A percentile compares a stretch with the other conserved stretches of the same genome.
Conservation (phyloP, 2,797 vertebrate species). For the Hippocampus kuda region DNA sequence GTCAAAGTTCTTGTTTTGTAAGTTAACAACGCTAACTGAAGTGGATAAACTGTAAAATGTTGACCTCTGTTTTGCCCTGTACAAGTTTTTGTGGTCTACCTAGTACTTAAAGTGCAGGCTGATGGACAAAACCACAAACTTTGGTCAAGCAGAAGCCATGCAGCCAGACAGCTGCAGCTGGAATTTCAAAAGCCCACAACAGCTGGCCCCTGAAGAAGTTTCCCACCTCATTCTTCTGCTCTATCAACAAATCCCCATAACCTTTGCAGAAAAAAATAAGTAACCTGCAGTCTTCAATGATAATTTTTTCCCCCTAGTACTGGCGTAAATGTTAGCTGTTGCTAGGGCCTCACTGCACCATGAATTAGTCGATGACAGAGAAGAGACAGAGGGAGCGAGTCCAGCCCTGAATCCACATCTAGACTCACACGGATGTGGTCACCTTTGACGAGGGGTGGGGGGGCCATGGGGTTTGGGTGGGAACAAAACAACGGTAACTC, state of each 20-base stretch:
- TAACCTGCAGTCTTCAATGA: slow-evolving; percentile 39
- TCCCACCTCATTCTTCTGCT: slow-evolving; percentile 44
- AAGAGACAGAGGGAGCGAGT: slow-evolving; percentile 18
- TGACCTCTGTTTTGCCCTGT: background rate
- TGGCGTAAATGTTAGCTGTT: slow-evolving; percentile 63
- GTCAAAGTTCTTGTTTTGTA: too few relatives aligned
- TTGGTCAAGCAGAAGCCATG: background rate
- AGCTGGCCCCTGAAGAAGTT: slow-evolving; percentile 33
- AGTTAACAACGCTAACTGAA: too few relatives aligned
- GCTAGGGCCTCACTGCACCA: slow-evolving; percentile 50
- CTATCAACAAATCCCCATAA: slow-evolving; percentile 51
- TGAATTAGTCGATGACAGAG: slow-evolving; percentile 32
- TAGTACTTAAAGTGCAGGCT: background rate
- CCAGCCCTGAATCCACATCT: slow-evolving; percentile 17
- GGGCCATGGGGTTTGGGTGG: too few relatives aligned
- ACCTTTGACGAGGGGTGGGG: background rate
- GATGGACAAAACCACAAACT: background rate
- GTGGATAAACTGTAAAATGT: too few relatives aligned
- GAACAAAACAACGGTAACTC: background rate
- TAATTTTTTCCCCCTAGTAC: slow-evolving; percentile 30
- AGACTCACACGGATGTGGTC: slow-evolving; percentile 24
- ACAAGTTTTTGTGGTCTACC: background rate
- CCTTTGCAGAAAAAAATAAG: slow-evolving; percentile 50
- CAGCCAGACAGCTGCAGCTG: slow-evolving; percentile 18
- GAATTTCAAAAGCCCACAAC: slow-evolving; percentile 25